Evolutionary conservation across 2,888 invertebrate species (phyloP).

Genomic region (Meiosimyza platycephala): DNA sequence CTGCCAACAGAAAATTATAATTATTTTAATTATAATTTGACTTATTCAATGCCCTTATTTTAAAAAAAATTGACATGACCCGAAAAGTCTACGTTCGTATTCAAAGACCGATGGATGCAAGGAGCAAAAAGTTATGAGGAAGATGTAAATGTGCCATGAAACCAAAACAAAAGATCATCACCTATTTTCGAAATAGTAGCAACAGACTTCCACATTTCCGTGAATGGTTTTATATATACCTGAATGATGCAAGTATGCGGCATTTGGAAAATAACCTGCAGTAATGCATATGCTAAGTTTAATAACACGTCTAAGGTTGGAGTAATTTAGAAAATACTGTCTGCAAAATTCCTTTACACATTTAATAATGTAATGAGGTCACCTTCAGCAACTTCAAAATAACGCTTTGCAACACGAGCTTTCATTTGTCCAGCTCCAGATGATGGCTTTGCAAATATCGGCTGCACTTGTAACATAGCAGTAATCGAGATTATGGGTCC

Average conservation of each 20-base stretch:
- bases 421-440: conserved; percentile 77
- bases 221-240: conserved; percentile 85
- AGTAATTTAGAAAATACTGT: conserved; percentile 87
- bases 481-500: conserved; percentile 87
- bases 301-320: conserved; percentile 85
- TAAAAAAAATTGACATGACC: too few relatives aligned
- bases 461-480: conserved; percentile 95
- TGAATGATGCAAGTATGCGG: conserved; percentile 83
- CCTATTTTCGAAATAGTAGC: too few relatives aligned
- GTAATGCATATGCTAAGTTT: conserved; percentile 83
- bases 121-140: too few relatives aligned
- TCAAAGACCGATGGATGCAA: too few relatives aligned
- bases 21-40: too few relatives aligned
- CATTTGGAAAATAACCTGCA: conserved; percentile 91
- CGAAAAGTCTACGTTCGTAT: too few relatives aligned
- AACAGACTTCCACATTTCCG: conserved; percentile 76
- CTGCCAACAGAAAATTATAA: too few relatives aligned
- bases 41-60: too few relatives aligned
- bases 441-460: conserved; percentile 81
- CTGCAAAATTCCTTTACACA: conserved; percentile 83
- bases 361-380: conserved; percentile 91
- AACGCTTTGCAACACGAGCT: conserved; percentile 79
- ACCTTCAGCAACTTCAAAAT: conserved; percentile 92
- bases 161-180: too few relatives aligned
- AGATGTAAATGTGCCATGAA: too few relatives aligned